These are phyloP conservation scores for Danio jaintianensis DNA, from an alignment of 2,797 vertebrate genomes.

Conservation along the genomic window DNA sequence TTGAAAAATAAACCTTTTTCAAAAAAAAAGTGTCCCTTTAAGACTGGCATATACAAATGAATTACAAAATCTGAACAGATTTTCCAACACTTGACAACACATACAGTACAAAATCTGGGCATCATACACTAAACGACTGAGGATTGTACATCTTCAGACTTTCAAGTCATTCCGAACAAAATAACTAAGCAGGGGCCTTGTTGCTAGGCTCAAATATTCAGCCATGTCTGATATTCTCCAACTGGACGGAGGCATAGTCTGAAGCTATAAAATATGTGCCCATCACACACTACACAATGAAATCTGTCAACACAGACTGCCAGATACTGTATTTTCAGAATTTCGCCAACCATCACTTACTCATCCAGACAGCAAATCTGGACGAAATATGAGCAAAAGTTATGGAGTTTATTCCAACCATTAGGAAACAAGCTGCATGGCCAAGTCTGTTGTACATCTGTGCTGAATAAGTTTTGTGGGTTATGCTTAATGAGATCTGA, in stretches of 20 bases:
- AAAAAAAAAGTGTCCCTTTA: too few relatives aligned
- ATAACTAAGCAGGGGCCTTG: not conserved
- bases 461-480: not conserved
- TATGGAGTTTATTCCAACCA: not conserved
- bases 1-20: too few relatives aligned
- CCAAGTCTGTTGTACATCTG: not conserved
- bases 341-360: not conserved
- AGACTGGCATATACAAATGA: not conserved
- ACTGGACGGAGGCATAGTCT: not conserved
- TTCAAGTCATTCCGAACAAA: not conserved
- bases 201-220: slow-evolving; percentile 16
- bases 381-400: not conserved
- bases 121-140: not conserved
- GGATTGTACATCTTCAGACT: not conserved
- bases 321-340: not conserved
- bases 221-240: not conserved
- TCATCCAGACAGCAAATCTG: not conserved
- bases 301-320: not conserved
- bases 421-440: not conserved
- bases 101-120: not conserved
- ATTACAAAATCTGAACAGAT: not conserved
- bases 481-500: not conserved
- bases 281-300: not conserved
- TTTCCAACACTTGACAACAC: not conserved
- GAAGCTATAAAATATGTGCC: not conserved